Base-by-base conservation (phyloP, 2,888 invertebrate genomes). In the Epinotia brunnichana region DNA sequence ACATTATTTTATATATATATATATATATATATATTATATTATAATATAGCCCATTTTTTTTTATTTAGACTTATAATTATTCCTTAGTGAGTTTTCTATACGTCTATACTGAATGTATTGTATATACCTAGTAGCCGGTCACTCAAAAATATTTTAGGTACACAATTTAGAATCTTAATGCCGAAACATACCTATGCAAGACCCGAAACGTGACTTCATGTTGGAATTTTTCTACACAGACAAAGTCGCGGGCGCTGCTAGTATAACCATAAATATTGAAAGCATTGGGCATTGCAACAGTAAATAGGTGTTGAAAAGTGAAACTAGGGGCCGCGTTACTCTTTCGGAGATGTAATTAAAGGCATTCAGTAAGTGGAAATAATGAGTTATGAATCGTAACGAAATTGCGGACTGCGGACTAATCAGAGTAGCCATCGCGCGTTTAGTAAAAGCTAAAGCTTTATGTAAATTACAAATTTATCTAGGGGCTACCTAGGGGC, bases 271-370 rank as follows among this genome's bases (percentile, higher is more conserved):
- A 63, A 61, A 29, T 63, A 67, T 56, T 51, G 57, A 67, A 56
- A 62, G 61, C 71, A 66, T 74, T 74, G 75, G 61, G 73, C 74
- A 69, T 74, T 77, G 77, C 80, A 81, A 80, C 78, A 69, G 75
- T 77, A 70, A 69, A 77, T 76, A 86, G 79, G 86, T 85, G 86
- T 83, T 82, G 85, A 86, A 77, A 80, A 79, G 80, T 81, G 83
- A 85, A 86, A 85, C 80, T 79, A 74, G 75, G 76, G 77, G 78
- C 78, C 78, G 78, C 76, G 77, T 76, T 77, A 76, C 79, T 80
- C 79, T 78, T 81, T 77, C 74, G 76, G 80, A 79, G 77, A 74
- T 82, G 75, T 76, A 69, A 71, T 76, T 69, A 74, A 62, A 74
- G 51, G 64, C 74, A 74, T 67, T 67, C 72, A 72, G 72, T 72